A percentile compares a stretch with the other conserved stretches of the same genome.
These are phyloP conservation scores for Caenorhabditis inopinata DNA, from an alignment of 1,140 invertebrate species.

Conservation along the genomic window DNA sequence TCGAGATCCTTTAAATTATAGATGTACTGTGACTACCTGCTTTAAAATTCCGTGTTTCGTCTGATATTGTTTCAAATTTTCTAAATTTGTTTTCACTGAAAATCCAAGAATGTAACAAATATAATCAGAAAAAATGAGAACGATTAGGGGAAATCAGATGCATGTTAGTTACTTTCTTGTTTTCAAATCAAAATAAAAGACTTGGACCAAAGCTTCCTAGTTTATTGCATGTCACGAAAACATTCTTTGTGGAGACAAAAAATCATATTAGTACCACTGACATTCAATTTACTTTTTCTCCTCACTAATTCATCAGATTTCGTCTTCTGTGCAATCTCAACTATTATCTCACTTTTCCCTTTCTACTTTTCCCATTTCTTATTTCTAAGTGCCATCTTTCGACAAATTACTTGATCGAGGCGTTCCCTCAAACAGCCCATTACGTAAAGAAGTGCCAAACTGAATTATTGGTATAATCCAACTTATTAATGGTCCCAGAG, in stretches of 20 bases:
- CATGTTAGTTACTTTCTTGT: slow-evolving; percentile 11
- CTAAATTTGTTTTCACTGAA: background rate
- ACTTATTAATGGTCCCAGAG: background rate
- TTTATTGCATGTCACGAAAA: background rate
- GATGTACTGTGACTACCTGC: too few species aligned
- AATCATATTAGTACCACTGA: slow-evolving; percentile 32
- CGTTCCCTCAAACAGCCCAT: background rate
- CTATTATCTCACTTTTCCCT: background rate
- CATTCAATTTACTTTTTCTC: slow-evolving; percentile 4
- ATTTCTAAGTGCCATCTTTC: background rate
- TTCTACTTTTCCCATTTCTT: background rate
- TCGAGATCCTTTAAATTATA: too few species aligned
- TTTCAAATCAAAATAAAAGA: slow-evolving; percentile 16
- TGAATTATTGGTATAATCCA: slow-evolving; percentile 26
- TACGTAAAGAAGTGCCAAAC: slow-evolving; percentile 15
- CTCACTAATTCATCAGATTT: slow-evolving; percentile 33
- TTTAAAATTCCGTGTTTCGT: too few species aligned
- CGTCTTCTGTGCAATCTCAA: background rate
- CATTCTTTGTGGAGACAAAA: background rate
- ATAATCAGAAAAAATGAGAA: background rate
- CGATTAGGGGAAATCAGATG: background rate
- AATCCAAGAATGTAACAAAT: background rate
- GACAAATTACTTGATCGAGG: background rate
- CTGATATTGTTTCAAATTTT: too few species aligned
- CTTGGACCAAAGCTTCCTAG: background rate